A percentile compares a stretch with the other conserved stretches of the same genome.
phyloP scores from a whole-genome alignment of 2,113 vertebrate genomes.

The Myodes glareolus region DNA sequence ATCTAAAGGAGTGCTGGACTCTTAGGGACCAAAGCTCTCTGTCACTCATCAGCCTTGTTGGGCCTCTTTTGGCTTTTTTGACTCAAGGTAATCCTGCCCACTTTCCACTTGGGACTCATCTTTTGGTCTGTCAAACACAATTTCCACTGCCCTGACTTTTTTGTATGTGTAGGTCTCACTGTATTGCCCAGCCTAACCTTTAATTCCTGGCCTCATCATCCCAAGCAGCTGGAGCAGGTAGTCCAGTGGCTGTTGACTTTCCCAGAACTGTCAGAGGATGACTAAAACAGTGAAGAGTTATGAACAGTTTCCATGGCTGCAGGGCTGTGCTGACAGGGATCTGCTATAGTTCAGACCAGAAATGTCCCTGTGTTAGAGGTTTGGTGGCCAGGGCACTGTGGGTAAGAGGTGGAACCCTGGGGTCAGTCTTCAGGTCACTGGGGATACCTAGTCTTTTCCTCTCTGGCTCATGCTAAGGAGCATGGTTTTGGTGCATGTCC shows the following conservation, averaged over 20 bases:
- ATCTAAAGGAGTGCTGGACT: background rate
- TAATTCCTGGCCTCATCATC: background rate
- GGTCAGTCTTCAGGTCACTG: background rate
- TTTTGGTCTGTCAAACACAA: background rate
- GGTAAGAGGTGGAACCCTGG: background rate
- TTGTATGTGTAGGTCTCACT: background rate
- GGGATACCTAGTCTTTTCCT: background rate
- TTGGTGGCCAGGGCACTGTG: background rate
- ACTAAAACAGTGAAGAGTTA: background rate
- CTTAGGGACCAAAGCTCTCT: background rate
- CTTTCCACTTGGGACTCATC: background rate
- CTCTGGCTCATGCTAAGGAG: background rate
- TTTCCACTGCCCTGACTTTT: background rate
- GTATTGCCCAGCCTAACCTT: background rate
- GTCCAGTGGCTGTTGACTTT: background rate
- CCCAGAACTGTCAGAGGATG: background rate
- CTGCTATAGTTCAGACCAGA: background rate
- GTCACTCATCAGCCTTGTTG: background rate
- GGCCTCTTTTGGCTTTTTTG: background rate
- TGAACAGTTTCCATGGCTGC: background rate
- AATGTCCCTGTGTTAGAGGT: background rate
- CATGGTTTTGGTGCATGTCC: background rate
- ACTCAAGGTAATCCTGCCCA: background rate
- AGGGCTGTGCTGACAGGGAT: background rate
- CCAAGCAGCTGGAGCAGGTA: background rate